phyloP scores from a whole-genome alignment of 2,797 vertebrate genomes.

The Novumbra hubbsi region DNA sequence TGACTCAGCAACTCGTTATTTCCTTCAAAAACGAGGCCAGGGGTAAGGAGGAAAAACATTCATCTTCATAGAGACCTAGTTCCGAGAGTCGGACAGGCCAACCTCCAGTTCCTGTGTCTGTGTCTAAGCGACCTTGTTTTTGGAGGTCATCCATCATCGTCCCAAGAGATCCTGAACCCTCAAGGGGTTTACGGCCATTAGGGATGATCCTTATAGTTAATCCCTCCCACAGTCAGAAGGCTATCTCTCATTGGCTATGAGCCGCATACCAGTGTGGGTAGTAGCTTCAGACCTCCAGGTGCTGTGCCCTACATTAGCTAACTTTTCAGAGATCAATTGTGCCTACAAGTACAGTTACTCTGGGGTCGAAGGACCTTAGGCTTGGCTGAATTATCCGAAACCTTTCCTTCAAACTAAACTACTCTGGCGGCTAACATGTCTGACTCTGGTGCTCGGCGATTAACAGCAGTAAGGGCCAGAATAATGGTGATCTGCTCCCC shows the following conservation, averaged over 20 bases:
- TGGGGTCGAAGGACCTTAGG: background rate
- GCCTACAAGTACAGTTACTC: background rate
- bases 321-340: background rate
- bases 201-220: background rate
- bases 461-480: background rate
- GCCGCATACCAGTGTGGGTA: background rate
- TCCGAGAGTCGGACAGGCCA: conserved; percentile 10
- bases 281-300: background rate
- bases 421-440: background rate
- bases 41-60: conserved; percentile 8
- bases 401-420: background rate
- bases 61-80: conserved; percentile 17
- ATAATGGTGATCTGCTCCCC: background rate
- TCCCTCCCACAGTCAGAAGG: background rate
- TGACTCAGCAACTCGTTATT: background rate
- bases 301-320: background rate
- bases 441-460: background rate
- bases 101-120: conserved; percentile 6
- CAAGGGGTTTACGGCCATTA: background rate
- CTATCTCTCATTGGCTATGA: background rate
- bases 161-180: background rate
- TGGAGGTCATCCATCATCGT: conserved; percentile 8
- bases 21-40: conserved; percentile 17
- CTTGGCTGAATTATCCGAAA: background rate
- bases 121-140: conserved; percentile 1